Base-by-base conservation (phyloP, 2,113 vertebrate species). In the Hemicordylus capensis region DNA sequence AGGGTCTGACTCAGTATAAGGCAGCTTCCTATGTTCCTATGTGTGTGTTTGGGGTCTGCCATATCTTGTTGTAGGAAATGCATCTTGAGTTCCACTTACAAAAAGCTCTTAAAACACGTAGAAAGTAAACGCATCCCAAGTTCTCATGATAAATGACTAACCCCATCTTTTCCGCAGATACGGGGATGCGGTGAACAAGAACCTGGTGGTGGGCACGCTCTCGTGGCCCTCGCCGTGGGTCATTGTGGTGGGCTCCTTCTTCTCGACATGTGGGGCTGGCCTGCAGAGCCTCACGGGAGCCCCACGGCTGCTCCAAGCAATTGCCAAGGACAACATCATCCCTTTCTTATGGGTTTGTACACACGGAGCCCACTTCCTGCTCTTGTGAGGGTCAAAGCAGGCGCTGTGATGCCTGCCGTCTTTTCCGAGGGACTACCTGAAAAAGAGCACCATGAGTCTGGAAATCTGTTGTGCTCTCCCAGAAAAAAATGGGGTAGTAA, bases 151-250 rank as follows among this genome's bases (percentile, higher is more conserved):
- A 3, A 22, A 24, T n/a, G 22, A 24, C 20, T 15, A 3, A 3
- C 0, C 0, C 75, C 46, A 56, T 69, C 74, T 67, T 63, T 59
- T 85, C 64, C 15, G 63, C 95, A 99, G 99, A 93, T 99, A 97
- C 0, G 99, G 99, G 0, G 98, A 98, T 0, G 98, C 97, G 0
- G 98, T 99, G 85, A 97, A 94, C 82, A 98, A 96, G 93, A 99
- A 98, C 92, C 51, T 99, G 54, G 98, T 99, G 87, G 98, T 99
- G 86, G 99, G 98, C 15, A 99, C 98, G 0, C 96, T 99, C 8
- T 97, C 99, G 0, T 99, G 99, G 99, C 99, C 99, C 22, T 99
- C 99, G 0, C 98, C 99, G 0, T 99, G 98, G 99, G 98, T 99
- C 90, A 99, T 99, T 17, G 98, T 99, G 73, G 96, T 99, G 0